Evolutionary conservation across 2,888 invertebrate species (phyloP).

Genomic region (Nesidiocoris tenuis): DNA sequence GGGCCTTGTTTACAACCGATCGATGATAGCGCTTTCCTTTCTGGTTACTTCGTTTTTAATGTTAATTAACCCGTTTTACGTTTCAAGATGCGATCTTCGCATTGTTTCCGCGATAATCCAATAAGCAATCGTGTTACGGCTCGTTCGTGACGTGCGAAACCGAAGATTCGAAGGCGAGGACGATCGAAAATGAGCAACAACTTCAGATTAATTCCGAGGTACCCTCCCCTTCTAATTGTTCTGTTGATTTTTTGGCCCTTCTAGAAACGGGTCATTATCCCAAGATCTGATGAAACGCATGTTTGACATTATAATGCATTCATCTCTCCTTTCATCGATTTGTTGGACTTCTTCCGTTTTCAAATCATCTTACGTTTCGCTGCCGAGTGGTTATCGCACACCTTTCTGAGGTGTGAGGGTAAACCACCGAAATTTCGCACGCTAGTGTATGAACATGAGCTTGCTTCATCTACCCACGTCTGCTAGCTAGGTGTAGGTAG

Average conservation of each 20-base stretch:
- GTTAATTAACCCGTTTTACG: constrained; percentile 26
- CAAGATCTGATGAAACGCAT: background rate
- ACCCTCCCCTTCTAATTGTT: constrained; percentile 37
- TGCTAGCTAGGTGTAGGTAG: no score
- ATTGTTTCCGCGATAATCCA: background rate
- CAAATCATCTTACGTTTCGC: no score
- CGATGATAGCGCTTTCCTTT: constrained; percentile 34
- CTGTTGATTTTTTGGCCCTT: constrained; percentile 11
- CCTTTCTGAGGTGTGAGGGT: no score
- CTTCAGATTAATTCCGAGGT: constrained; percentile 28
- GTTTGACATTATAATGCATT: no score
- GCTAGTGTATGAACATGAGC: no score
- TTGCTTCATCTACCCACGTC: no score
- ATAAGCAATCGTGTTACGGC: background rate
- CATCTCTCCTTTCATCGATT: no score
- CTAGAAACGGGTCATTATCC: background rate
- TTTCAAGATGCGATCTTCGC: background rate
- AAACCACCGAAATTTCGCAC: no score
- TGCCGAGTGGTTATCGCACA: no score
- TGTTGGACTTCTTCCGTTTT: no score
- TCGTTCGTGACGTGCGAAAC: background rate
- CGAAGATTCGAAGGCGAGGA: background rate
- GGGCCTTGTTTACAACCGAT: constrained; percentile 40
- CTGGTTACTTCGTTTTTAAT: constrained; percentile 15
- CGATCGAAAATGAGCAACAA: constrained; percentile 5